These are phyloP conservation scores for Accipiter cooperii DNA, from an alignment of 2,113 vertebrate species.

Conservation along the genomic window DNA sequence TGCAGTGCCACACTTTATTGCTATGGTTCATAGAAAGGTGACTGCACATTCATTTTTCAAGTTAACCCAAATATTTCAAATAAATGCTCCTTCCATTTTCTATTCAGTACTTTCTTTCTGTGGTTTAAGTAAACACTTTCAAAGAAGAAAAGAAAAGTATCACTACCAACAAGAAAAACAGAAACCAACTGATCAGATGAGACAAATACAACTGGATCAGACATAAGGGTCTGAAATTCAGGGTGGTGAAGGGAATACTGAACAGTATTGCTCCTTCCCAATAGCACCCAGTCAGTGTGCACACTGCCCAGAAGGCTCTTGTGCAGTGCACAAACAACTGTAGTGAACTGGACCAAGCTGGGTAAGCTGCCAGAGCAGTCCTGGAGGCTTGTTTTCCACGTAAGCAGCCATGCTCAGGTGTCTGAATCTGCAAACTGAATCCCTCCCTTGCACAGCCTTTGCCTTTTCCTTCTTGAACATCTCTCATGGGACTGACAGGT, in stretches of 20 bases:
- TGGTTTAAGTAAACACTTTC: background rate
- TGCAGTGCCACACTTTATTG: background rate
- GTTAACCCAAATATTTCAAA: background rate
- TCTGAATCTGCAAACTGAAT: fast-evolving
- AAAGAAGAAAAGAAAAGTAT: background rate
- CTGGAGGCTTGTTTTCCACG: background rate
- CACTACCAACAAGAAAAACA: background rate
- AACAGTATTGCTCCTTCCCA: background rate
- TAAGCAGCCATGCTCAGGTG: background rate
- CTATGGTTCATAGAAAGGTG: background rate
- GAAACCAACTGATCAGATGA: background rate
- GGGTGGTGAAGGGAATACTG: background rate
- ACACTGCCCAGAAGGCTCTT: background rate
- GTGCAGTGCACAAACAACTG: background rate
- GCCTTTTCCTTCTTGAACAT: background rate
- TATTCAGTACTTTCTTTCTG: background rate
- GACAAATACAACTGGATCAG: background rate
- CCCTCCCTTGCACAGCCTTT: background rate
- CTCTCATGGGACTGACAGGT: fast-evolving
- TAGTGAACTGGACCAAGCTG: fast-evolving
- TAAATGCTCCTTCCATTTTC: background rate
- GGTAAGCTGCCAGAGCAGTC: background rate
- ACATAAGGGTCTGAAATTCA: background rate
- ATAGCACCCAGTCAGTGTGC: background rate
- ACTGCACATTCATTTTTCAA: background rate